Percentiles rank a stretch among this genome's conserved stretches.
These are phyloP conservation scores for Harlomillsia oculata DNA, from an alignment of 1,140 invertebrate species.

Conservation along the genomic window DNA sequence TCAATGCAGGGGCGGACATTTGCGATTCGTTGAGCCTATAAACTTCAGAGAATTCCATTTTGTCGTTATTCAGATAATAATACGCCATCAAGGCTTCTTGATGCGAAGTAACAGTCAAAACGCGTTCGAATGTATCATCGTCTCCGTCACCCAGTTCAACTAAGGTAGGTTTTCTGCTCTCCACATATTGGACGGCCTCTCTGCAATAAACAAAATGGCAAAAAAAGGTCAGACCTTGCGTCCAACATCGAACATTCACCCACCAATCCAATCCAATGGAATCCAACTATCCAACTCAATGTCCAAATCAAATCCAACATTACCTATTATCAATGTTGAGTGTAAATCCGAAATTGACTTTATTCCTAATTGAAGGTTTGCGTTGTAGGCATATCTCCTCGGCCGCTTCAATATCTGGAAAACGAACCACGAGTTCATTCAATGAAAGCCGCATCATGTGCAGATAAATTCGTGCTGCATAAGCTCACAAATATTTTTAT, in stretches of 20 bases:
- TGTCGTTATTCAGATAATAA: slow-evolving; percentile 74
- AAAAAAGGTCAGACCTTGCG: no score
- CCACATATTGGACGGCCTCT: slow-evolving; percentile 11
- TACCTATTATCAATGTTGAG: slow-evolving; percentile 48
- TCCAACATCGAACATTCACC: no score
- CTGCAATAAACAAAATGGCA: slow-evolving; percentile 14
- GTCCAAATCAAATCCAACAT: no score
- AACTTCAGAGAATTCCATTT: slow-evolving; percentile 12
- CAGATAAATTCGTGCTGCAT: no score
- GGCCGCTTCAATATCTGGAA: slow-evolving; percentile 42
- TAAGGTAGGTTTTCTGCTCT: slow-evolving; percentile 12
- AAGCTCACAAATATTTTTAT: no score
- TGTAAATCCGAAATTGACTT: slow-evolving; percentile 57
- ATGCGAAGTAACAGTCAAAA: slow-evolving; percentile 67
- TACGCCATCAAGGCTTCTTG: slow-evolving; percentile 80
- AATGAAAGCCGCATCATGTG: not conserved
- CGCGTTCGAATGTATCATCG: slow-evolving; percentile 74
- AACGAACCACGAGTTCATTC: slow-evolving; percentile 6
- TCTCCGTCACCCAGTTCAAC: slow-evolving; percentile 37
- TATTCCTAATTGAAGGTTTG: slow-evolving; percentile 42
- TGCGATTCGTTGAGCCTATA: slow-evolving; percentile 11
- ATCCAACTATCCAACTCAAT: not conserved
- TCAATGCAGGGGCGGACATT: not conserved
- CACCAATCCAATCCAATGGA: no score
- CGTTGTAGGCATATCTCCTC: slow-evolving; percentile 38